Percentiles rank a stretch among this genome's conserved stretches.
phyloP scores from a whole-genome alignment of 2,797 vertebrate genomes.

The Lycodopsis pacificus region DNA sequence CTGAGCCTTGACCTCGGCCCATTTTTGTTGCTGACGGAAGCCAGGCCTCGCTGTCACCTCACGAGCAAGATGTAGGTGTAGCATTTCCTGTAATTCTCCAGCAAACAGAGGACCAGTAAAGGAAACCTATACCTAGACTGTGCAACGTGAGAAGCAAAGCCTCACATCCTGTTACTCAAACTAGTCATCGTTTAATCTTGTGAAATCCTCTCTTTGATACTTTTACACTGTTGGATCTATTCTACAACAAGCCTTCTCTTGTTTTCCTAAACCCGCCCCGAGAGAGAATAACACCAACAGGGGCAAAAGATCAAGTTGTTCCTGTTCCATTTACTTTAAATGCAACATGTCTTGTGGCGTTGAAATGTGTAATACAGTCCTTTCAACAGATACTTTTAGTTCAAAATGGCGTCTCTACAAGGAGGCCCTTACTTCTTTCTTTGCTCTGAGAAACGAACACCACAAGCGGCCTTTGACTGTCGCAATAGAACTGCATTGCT shows the following conservation, averaged over 20 bases:
- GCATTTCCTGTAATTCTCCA: conserved; percentile 40
- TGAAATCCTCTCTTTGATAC: neutral
- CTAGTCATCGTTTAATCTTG: neutral
- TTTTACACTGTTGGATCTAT: conserved; percentile 15
- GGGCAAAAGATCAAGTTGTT: conserved; percentile 53
- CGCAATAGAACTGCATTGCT: neutral
- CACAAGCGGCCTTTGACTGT: conserved; percentile 8
- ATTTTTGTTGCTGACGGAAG: conserved; percentile 69
- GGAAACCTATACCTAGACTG: neutral
- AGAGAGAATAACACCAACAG: conserved; percentile 33
- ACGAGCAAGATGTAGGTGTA: conserved; percentile 15
- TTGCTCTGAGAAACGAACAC: conserved; percentile 1
- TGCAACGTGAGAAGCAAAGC: neutral
- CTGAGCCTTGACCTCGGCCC: conserved; percentile 69
- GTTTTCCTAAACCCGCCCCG: conserved; percentile 22
- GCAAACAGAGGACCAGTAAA: neutral
- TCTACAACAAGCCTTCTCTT: conserved; percentile 21
- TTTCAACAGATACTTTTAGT: conserved; percentile 23
- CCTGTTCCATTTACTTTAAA: conserved; percentile 37
- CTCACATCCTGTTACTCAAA: conserved; percentile 9
- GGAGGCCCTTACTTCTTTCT: conserved; percentile 21
- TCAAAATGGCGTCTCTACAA: conserved; percentile 26
- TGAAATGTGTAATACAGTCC: conserved; percentile 46
- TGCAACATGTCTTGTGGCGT: conserved; percentile 46
- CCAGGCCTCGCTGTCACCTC: conserved; percentile 70